Conservation (phyloP, 2,888 invertebrate species). For the Eristalinus aeneus region DNA sequence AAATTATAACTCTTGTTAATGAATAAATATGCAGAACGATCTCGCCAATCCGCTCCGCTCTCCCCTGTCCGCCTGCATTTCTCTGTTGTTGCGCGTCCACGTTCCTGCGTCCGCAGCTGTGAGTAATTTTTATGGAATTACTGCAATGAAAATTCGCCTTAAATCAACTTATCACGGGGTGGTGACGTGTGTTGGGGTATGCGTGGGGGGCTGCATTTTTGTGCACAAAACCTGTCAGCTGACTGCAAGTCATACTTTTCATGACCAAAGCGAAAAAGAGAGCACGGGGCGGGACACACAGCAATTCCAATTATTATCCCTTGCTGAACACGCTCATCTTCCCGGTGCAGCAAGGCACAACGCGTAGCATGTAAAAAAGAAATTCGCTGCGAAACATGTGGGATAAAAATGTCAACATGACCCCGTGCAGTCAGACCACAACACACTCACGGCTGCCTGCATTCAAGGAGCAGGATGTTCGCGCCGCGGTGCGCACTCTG, state of each 20-base stretch:
- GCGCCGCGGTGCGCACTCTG: neutral
- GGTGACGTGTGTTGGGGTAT: constrained; percentile 4
- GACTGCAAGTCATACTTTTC: constrained; percentile 36
- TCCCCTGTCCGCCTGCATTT: neutral
- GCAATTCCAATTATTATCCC: constrained; percentile 63
- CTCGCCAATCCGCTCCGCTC: constrained; percentile 7
- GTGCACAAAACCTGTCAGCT: constrained; percentile 6
- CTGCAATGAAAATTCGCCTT: constrained; percentile 53
- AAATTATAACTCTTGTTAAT: constrained; percentile 65
- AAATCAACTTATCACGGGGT: constrained; percentile 47
- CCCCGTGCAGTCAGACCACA: constrained; percentile 37
- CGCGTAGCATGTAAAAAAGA: neutral
- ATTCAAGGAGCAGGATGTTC: constrained; percentile 30
- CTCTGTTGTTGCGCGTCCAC: neutral
- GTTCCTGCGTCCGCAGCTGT: constrained; percentile 39
- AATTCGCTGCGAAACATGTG: constrained; percentile 42
- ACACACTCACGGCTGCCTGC: constrained; percentile 5
- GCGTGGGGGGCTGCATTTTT: neutral
- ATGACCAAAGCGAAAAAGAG: constrained; percentile 8
- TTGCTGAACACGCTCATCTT: constrained; percentile 62
- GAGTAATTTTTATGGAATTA: constrained; percentile 60
- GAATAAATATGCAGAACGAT: constrained; percentile 54
- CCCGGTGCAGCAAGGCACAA: neutral
- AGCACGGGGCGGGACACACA: constrained; percentile 22
- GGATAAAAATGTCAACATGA: constrained; percentile 66